These are phyloP conservation scores for Manduca sexta DNA, from an alignment of 1,140 invertebrate genomes.

Conservation along the genomic window DNA sequence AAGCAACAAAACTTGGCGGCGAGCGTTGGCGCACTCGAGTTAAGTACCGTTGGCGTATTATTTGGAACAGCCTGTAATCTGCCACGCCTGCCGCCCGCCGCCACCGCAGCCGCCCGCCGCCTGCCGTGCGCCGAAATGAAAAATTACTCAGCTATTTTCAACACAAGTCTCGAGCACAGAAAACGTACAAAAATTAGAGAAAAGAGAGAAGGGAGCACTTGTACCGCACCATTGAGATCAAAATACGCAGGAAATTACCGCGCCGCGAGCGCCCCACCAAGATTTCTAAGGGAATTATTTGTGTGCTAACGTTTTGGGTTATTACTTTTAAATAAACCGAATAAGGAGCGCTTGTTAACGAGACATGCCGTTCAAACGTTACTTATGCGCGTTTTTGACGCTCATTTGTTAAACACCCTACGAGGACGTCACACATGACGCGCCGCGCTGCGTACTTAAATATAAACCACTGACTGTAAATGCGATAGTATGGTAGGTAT, in stretches of 20 bases:
- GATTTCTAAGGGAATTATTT: constrained; percentile 54
- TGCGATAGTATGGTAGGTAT: too few species aligned
- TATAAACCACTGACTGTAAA: too few species aligned
- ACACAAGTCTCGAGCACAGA: constrained; percentile 59
- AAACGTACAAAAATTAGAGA: constrained; percentile 72
- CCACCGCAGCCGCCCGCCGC: constrained; percentile 52
- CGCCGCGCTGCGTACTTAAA: too few species aligned
- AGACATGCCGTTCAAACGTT: constrained; percentile 34
- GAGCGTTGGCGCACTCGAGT: constrained; percentile 44
- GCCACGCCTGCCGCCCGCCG: constrained; percentile 52
- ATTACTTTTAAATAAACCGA: constrained; percentile 65
- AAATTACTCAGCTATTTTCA: constrained; percentile 69
- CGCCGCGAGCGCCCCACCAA: constrained; percentile 37
- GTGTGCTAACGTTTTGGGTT: constrained; percentile 60
- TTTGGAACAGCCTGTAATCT: constrained; percentile 64
- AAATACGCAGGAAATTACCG: constrained; percentile 70
- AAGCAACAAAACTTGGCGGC: constrained; percentile 43
- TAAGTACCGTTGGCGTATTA: constrained; percentile 58
- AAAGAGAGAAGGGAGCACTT: constrained; percentile 67
- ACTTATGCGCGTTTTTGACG: constrained; percentile 25
- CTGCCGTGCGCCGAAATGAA: constrained; percentile 66
- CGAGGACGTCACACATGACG: too few species aligned
- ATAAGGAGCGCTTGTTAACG: constrained; percentile 53
- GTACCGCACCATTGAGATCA: constrained; percentile 69
- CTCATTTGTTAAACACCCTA: constrained; percentile 12